Evolutionary conservation across 1,140 invertebrate genomes (phyloP), one percentile per base, ranked within the genome.

Genomic region (Littorina saxatilis): DNA sequence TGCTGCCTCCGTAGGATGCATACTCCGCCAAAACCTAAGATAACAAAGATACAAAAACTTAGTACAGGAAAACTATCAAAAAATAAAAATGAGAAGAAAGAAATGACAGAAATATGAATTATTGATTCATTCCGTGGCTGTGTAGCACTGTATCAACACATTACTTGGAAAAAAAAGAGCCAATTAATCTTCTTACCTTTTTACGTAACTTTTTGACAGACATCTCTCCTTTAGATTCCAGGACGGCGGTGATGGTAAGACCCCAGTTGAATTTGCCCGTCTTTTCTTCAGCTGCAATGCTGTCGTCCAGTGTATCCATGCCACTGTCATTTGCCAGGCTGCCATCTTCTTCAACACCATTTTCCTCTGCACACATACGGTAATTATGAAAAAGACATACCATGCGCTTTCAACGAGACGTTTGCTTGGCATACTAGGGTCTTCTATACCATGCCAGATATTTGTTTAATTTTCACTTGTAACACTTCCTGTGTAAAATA

Each of bases 151-250:
- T 35, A 4, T 7, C 73, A 27, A 52, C 3, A 7, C n/a, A n/a
- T 52, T 52, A 15, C 20, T 27, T 1, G 4, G 13, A 13, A 2
- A 27, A 55, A 29, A 13, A 32, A 9, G n/a, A 75, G 2, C 50
- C 32, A 11, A 5, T 74, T 0, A 47, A 20, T 20, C 5, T n/a
- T 23, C 43, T 61, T 61, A 90, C 87, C 85, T 89, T 90, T 77
- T 88, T 90, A 29, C 84, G 74, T n/a, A 90, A 76, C 75, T 87
- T 90, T 75, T 89, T 90, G 15, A 90, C 15, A 2, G 85, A 78
- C 29, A 89, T 83, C 79, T 89, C 87, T 43, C 85, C 83, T 76
- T 87, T 86, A 11, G 72, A 80, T 32, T 82, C 66, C 40, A 89
- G 81, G 13, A 89, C 85, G 37, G 61, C 61, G n/a, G 80, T 83